Base-by-base conservation (phyloP, 2,113 vertebrate genomes). In the Hippolais icterina region DNA sequence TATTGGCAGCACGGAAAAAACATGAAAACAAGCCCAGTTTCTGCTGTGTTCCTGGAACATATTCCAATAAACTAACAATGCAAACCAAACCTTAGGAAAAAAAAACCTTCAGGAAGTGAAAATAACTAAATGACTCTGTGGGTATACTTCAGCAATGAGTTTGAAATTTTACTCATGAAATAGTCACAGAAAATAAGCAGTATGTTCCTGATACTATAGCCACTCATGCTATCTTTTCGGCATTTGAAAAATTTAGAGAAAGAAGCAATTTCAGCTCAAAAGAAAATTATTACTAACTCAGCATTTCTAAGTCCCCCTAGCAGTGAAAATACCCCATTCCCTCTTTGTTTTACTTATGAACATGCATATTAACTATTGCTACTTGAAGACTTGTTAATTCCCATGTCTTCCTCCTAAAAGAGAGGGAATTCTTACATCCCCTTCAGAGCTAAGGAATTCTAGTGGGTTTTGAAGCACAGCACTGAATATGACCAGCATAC, bases 101-200 rank as follows among this genome's bases (percentile, higher is more conserved):
- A 54, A 11, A 75, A 31, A 2, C 5, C 49, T 75, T 84, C n/a
- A 60, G 41, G 65, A 89, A 79, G 27, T 50, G 25, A 71, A 69
- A 71, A 77, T 5, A n/a, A 44, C 7, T 42, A 11, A 27, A 18
- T 41, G 33, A 46, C 21, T 65, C 47, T 35, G 15, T 46, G 19
- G 46, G 9, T 60, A 13, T n/a, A 64, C 28, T 52, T 56, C 11
- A 92, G 29, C 23, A 56, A 24, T 9, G 6, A 16, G 20, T 76
- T 89, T 92, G 46, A 89, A 71, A 65, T 53, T 92, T 89, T 84
- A 65, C 42, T 56, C 5, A 39, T 47, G 65, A 70, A 92, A 61
- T 16, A 63, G 28, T 50, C 29, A 88, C 35, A 65, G 37, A 84
- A 84, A 52, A 91, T 16, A 81, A 75, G 15, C 22, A 70, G 22